phyloP scores from a whole-genome alignment of 2,797 vertebrate genomes.

The Coracias cyanogaster region DNA sequence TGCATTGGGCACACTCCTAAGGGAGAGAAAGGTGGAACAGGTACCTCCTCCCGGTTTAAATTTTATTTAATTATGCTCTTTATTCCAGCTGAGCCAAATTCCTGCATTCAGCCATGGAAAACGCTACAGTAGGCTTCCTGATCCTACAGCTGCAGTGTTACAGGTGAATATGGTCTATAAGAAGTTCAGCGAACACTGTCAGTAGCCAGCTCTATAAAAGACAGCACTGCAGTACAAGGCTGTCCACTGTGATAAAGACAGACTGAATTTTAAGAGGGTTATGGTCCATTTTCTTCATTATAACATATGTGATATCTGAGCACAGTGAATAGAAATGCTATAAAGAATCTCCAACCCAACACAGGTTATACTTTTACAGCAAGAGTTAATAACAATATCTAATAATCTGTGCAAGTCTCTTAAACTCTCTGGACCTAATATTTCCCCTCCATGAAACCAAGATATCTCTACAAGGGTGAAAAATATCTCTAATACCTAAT shows the following conservation, averaged over 20 bases:
- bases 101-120: neutral
- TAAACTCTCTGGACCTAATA: neutral
- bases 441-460: neutral
- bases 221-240: neutral
- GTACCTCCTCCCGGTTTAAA: neutral
- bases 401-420: neutral
- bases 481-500: neutral
- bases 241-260: neutral
- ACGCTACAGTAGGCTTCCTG: neutral
- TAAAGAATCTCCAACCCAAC: neutral
- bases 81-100: neutral
- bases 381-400: neutral
- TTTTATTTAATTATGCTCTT: neutral
- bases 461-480: neutral
- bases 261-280: neutral
- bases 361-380: neutral
- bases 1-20: neutral
- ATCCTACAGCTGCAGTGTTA: neutral
- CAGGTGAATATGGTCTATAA: neutral
- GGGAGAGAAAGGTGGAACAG: accelerated
- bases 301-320: neutral
- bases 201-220: neutral
- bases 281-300: neutral
- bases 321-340: neutral
- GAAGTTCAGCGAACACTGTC: neutral